Conservation (phyloP, 2,888 invertebrate genomes). For the Oegoconia quadripuncta region DNA sequence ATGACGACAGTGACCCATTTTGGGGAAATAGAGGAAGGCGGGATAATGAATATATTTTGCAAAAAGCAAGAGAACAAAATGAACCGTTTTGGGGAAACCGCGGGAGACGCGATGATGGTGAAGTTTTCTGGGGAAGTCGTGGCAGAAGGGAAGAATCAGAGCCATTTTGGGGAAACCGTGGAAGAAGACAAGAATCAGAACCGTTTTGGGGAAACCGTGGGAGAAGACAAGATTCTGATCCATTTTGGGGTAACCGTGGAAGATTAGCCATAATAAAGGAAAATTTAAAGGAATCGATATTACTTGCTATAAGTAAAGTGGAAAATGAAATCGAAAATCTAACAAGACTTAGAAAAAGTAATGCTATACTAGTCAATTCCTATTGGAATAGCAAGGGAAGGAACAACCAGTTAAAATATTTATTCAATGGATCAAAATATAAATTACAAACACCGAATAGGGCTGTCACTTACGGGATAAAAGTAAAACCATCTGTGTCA, state of each 20-base stretch:
- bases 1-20: conserved; percentile 45
- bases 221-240: conserved; percentile 28
- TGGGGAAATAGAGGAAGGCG: conserved; percentile 53
- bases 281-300: conserved; percentile 42
- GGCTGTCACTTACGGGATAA: background rate
- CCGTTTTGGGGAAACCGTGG: conserved; percentile 37
- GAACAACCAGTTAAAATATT: conserved; percentile 41
- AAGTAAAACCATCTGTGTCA: conserved; percentile 33
- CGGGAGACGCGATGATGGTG: conserved; percentile 26
- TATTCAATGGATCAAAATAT: conserved; percentile 37
- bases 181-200: conserved; percentile 39
- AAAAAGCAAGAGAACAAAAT: conserved; percentile 41
- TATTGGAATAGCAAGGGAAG: conserved; percentile 50
- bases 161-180: conserved; percentile 27
- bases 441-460: conserved; percentile 11
- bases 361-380: conserved; percentile 22
- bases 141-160: conserved; percentile 44
- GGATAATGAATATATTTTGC: no score
- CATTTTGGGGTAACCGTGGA: conserved; percentile 12
- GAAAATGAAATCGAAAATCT: conserved; percentile 46
- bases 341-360: conserved; percentile 38
- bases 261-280: no score
- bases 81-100: conserved; percentile 37
- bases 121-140: conserved; percentile 38
- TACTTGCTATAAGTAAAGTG: conserved; percentile 42